These are phyloP conservation scores for Parnassius mnemosyne DNA, from an alignment of 2,888 invertebrate genomes.

Conservation along the genomic window DNA sequence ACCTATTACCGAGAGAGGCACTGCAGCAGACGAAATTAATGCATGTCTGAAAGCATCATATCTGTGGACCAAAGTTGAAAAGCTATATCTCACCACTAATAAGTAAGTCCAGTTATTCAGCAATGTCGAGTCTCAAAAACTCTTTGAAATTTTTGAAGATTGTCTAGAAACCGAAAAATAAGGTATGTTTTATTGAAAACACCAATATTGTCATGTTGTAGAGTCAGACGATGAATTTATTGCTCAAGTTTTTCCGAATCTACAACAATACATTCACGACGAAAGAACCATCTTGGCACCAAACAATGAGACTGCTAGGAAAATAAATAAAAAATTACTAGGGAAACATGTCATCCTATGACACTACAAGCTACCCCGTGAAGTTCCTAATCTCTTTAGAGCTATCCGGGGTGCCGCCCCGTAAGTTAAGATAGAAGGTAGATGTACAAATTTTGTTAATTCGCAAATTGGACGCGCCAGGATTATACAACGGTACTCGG, in stretches of 20 bases:
- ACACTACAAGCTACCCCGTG: conserved; percentile 13
- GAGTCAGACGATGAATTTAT: neutral
- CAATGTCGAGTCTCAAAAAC: neutral
- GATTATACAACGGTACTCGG: conserved; percentile 32
- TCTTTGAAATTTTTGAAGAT: neutral
- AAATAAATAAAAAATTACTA: conserved; percentile 2
- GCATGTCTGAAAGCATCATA: too few species aligned
- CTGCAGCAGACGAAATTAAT: too few species aligned
- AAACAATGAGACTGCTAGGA: neutral
- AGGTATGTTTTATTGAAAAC: neutral
- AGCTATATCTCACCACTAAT: neutral
- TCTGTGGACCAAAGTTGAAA: too few species aligned
- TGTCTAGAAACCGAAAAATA: neutral
- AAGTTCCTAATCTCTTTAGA: conserved; percentile 27
- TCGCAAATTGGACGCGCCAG: conserved; percentile 33
- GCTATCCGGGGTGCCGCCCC: conserved; percentile 28
- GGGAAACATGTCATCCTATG: too few species aligned
- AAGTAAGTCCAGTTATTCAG: neutral
- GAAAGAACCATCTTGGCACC: neutral
- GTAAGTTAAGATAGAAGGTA: conserved; percentile 32
- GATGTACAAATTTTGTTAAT: conserved; percentile 27
- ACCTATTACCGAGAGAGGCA: too few species aligned
- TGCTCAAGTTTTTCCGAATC: neutral
- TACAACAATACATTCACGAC: neutral
- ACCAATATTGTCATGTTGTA: neutral